Conservation (phyloP, 2,113 vertebrate species). For the Phylloscopus trochilus region DNA sequence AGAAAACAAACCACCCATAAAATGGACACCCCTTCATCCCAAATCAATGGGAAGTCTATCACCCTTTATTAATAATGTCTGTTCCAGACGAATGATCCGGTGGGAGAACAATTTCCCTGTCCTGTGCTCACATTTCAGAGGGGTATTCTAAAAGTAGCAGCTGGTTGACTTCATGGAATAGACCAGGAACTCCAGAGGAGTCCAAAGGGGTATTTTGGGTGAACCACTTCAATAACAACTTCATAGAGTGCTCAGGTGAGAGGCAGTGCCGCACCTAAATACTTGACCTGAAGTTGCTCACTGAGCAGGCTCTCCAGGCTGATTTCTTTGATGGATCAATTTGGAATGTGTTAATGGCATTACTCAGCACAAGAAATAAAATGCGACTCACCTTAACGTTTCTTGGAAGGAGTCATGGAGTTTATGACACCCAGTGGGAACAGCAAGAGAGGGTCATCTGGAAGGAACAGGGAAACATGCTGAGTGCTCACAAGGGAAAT, state of each 20-base stretch:
- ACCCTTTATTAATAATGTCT: constrained; percentile 40
- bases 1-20: background rate
- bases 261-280: constrained; percentile 34
- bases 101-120: constrained; percentile 3
- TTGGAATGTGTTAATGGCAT: constrained; percentile 57
- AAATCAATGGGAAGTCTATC: constrained; percentile 15
- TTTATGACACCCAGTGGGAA: constrained; percentile 64
- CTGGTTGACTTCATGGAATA: background rate
- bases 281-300: constrained; percentile 53
- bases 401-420: constrained; percentile 63
- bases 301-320: constrained; percentile 16
- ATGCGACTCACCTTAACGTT: constrained; percentile 47
- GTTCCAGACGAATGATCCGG: background rate
- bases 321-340: constrained; percentile 52
- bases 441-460: constrained; percentile 61
- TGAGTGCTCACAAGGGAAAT: constrained; percentile 58
- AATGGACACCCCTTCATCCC: background rate
- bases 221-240: constrained; percentile 16
- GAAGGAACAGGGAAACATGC: constrained; percentile 58
- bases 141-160: constrained; percentile 52
- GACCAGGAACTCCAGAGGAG: background rate
- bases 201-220: constrained; percentile 14
- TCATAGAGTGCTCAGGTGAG: constrained; percentile 18
- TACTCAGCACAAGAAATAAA: constrained; percentile 65
- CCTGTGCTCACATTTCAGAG: constrained; percentile 43